Base-by-base conservation (phyloP, 2,113 vertebrate species). In the Pica pica region DNA sequence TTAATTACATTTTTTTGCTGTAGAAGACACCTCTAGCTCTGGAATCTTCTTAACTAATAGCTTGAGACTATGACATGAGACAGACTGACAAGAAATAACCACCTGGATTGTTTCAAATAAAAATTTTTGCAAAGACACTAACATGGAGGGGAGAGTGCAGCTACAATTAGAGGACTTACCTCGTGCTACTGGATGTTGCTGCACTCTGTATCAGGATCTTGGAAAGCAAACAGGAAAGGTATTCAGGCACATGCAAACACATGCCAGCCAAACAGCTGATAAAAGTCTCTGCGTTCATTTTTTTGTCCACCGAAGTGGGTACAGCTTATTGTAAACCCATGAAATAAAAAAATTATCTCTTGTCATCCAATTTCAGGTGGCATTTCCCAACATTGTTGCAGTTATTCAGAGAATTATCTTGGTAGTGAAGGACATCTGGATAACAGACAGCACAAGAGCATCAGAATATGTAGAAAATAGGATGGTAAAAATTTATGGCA, bases 391-490 rank as follows among this genome's bases (percentile, higher is more conserved):
- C 88, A 46, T 42, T 33, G 55, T 63, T 93, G 87, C 96, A 98
- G 92, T 92, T 97, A 91, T 94, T 94, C 33, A 90, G 91, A 96
- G 88, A 95, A 95, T 96, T 90, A 87, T 89, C 86, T 83, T 87
- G 69, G 42, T 89, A 95, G 97, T 70, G 95, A 97, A 95, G 91
- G 75, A 97, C 95, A 96, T 96, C 95, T 97, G 97, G 93, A 84
- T 31, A 95, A 91, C 2, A 3, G 84, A 96, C 74, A 97, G 78
- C 90, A 94, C 49, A 68, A 81, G 61, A 89, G 46, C 55, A 35
- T 90, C 79, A 91, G 70, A 59, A 91, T 73, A 68, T 7, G 31
- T 55, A 90, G 73, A 70, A 76, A 95, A 94, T 6, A 70, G 42
- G 60, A 78, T 18, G 42, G 82, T 33, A 79, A 91, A 94, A 49